Evolutionary conservation across 1,140 invertebrate species (phyloP).

Genomic region (Eurytemora carolleeae): DNA sequence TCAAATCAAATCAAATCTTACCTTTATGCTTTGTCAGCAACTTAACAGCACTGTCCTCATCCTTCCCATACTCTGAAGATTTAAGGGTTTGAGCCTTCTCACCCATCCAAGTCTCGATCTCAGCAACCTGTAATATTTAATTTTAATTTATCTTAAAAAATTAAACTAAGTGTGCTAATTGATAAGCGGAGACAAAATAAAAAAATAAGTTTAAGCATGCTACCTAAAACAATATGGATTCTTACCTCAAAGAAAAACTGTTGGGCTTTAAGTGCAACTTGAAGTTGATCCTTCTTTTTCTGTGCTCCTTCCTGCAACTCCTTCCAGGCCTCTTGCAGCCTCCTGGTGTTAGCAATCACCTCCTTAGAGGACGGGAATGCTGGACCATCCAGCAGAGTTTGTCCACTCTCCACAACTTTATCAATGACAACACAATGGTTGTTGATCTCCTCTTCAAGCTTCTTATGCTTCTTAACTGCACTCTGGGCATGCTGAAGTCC

Average conservation of each 20-base stretch:
- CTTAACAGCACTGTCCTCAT: constrained; percentile 70
- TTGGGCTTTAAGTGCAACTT: constrained; percentile 65
- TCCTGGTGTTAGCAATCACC: too few species aligned
- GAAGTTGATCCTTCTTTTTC: constrained; percentile 50
- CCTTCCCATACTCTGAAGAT: constrained; percentile 61
- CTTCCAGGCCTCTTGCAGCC: constrained; percentile 45
- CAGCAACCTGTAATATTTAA: constrained; percentile 66
- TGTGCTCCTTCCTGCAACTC: constrained; percentile 43
- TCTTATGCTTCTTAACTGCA: constrained; percentile 78
- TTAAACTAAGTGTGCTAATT: too few species aligned
- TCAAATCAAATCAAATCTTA: too few species aligned
- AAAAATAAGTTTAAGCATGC: too few species aligned
- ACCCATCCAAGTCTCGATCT: constrained; percentile 77
- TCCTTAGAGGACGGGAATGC: too few species aligned
- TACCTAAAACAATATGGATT: constrained; percentile 20
- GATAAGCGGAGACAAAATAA: too few species aligned
- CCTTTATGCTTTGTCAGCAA: constrained; percentile 78
- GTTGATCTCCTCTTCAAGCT: constrained; percentile 60
- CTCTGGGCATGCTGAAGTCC: constrained; percentile 75
- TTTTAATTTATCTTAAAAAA: too few species aligned
- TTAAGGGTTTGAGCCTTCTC: constrained; percentile 61
- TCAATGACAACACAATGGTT: constrained; percentile 63
- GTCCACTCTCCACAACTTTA: constrained; percentile 49
- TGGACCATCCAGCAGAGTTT: constrained; percentile 22
- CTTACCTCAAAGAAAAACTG: constrained; percentile 47